A percentile compares a stretch with the other conserved stretches of the same genome.
Evolutionary conservation across 2,888 invertebrate genomes (phyloP).

Genomic region (Lasioglossum villosulum): DNA sequence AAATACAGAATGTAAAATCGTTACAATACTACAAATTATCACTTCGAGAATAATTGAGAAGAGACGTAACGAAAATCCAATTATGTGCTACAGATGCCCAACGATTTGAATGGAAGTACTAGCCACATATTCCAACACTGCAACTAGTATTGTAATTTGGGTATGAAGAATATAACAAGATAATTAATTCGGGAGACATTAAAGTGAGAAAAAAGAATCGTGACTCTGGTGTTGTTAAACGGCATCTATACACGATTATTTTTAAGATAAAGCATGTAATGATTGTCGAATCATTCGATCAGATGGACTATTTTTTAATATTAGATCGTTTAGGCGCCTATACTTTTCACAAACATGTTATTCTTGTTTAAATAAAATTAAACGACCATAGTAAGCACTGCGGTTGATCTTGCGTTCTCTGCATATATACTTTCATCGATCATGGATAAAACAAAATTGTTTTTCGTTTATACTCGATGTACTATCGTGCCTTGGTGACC

Average conservation of each 20-base stretch:
- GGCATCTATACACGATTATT: conserved; percentile 69
- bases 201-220: conserved; percentile 42
- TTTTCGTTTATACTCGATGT: conserved; percentile 49
- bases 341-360: conserved; percentile 65
- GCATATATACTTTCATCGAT: conserved; percentile 40
- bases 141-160: conserved; percentile 55
- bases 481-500: conserved; percentile 59
- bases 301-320: conserved; percentile 78
- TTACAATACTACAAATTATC: neutral
- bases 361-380: conserved; percentile 69
- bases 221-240: conserved; percentile 58
- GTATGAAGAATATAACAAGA: conserved; percentile 50
- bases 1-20: neutral
- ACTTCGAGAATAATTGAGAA: conserved; percentile 16
- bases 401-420: conserved; percentile 60
- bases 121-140: conserved; percentile 43
- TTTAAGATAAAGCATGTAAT: conserved; percentile 65
- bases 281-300: conserved; percentile 65
- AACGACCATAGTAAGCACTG: conserved; percentile 64
- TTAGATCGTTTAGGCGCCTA: conserved; percentile 67
- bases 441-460: conserved; percentile 21
- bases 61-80: conserved; percentile 44
- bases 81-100: conserved; percentile 58
- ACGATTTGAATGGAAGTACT: conserved; percentile 60
- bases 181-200: conserved; percentile 55